These are phyloP conservation scores for Cordylochernes scorpioides DNA, from an alignment of 2,888 invertebrate genomes.

Conservation along the genomic window DNA sequence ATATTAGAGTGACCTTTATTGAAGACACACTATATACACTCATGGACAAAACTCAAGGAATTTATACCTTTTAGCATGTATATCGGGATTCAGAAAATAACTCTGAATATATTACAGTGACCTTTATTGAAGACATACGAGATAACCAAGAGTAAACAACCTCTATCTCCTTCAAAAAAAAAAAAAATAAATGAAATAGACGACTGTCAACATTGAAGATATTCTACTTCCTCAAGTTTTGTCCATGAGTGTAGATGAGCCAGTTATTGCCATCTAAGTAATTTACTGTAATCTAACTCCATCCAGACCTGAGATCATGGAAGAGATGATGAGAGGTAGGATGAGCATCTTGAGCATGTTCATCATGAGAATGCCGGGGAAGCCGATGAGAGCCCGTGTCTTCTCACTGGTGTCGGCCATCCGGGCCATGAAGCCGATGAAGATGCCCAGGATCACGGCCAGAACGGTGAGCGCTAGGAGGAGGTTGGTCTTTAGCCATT, in stretches of 20 bases:
- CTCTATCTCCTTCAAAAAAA: too few relatives aligned
- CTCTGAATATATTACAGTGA: too few relatives aligned
- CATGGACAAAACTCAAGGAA: too few relatives aligned
- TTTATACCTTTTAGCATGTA: too few relatives aligned
- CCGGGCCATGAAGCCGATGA: constrained; percentile 30
- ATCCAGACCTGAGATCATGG: constrained; percentile 30
- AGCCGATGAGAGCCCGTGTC: constrained; percentile 31
- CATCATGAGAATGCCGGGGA: constrained; percentile 39
- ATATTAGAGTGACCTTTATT: too few relatives aligned
- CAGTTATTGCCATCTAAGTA: not conserved
- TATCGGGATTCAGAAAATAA: too few relatives aligned
- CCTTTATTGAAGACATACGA: too few relatives aligned
- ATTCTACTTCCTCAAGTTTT: not conserved
- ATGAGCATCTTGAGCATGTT: constrained; percentile 38
- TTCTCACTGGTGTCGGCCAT: constrained; percentile 24
- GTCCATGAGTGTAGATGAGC: not conserved
- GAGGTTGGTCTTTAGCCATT: constrained; percentile 28
- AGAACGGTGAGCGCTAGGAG: constrained; percentile 31
- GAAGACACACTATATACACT: too few relatives aligned
- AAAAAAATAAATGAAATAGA: too few relatives aligned
- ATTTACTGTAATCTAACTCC: not conserved
- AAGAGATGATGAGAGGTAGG: constrained; percentile 35
- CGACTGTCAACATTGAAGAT: too few relatives aligned
- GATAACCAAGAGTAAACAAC: too few relatives aligned
- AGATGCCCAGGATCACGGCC: constrained; percentile 30